phyloP scores from a whole-genome alignment of 1,140 invertebrate species.

The Drosophila melanogaster region Release_6_plus_ISO1_MT NT_037436.4:52501-53000 shows the following conservation, averaged over 20 bases:
- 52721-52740: conserved; percentile 69
- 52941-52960: background rate
- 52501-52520: no score
- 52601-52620: conserved; percentile 36
- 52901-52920: background rate
- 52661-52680: conserved; percentile 1
- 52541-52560: no score
- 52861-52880: background rate
- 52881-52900: background rate
- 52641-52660: no score
- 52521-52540: no score
- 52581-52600: background rate
- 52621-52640: conserved; percentile 13
- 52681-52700: conserved; percentile 15
- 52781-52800: background rate
- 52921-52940: background rate
- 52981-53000: conserved; percentile 73
- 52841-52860: no score
- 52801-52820: no score
- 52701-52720: conserved; percentile 65
- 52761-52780: conserved; percentile 11
- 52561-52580: no score
- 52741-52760: conserved; percentile 36
- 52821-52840: no score
- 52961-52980: conserved; percentile 41